A percentile compares a stretch with the other conserved stretches of the same genome.
phyloP scores from a whole-genome alignment of 2,888 invertebrate genomes.

The Mimumesa dahlbomi region DNA sequence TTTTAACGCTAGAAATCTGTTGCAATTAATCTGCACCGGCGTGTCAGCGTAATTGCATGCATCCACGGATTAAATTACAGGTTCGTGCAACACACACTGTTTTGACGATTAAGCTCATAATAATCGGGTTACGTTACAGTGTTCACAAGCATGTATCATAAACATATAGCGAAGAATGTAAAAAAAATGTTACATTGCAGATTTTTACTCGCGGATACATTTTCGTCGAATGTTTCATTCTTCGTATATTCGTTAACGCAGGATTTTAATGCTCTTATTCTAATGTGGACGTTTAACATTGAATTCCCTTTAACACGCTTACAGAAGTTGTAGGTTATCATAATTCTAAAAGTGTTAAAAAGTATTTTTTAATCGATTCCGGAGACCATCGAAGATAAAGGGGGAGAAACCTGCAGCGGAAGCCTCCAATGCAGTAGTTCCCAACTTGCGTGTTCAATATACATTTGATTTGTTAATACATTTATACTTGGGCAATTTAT shows the following conservation, averaged over 20 bases:
- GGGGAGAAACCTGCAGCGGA: conserved; percentile 45
- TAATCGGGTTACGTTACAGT: neutral
- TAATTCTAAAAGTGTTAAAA: conserved; percentile 21
- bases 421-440: conserved; percentile 31
- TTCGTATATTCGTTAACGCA: no score
- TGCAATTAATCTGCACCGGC: neutral
- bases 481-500: neutral
- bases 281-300: no score
- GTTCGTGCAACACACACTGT: neutral
- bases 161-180: no score
- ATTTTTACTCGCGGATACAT: no score
- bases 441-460: conserved; percentile 12
- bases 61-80: neutral
- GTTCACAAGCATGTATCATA: neutral
- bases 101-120: conserved; percentile 1
- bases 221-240: no score
- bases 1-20: no score
- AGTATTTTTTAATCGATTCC: conserved; percentile 27
- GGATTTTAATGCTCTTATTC: no score
- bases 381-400: conserved; percentile 29
- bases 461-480: neutral
- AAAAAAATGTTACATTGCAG: no score
- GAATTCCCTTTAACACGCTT: no score
- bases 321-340: no score
- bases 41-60: neutral